Percentiles rank a stretch among this genome's conserved stretches.
These are phyloP conservation scores for Paramisgurnus dabryanus DNA, from an alignment of 2,113 vertebrate species.

Conservation along the genomic window DNA sequence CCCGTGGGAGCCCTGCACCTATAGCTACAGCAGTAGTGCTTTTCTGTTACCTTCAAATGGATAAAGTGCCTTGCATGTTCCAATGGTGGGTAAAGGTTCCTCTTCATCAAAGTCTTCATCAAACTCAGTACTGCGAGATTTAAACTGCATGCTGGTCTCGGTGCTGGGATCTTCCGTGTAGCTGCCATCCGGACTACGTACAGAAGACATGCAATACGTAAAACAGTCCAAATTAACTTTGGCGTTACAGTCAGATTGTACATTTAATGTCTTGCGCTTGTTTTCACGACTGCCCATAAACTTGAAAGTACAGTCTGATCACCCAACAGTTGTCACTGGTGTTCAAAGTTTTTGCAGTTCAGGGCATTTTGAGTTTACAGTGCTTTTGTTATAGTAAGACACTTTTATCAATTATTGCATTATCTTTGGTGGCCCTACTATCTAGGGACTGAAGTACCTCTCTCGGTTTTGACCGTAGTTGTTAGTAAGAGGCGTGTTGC, in stretches of 20 bases:
- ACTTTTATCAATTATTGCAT: background rate
- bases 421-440: slow-evolving; percentile 8
- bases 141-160: slow-evolving; percentile 82
- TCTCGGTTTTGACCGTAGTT: slow-evolving; percentile 84
- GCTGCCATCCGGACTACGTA: slow-evolving; percentile 97
- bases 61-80: slow-evolving; percentile 94
- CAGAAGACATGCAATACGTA: slow-evolving; percentile 69
- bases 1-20: too few relatives aligned
- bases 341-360: too few relatives aligned
- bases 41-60: slow-evolving; percentile 83
- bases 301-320: too few relatives aligned
- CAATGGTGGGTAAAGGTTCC: slow-evolving; percentile 90
- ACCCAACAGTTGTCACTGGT: too few relatives aligned
- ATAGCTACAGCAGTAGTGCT: too few relatives aligned
- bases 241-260: slow-evolving; percentile 8
- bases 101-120: slow-evolving; percentile 96
- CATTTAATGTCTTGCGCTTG: background rate
- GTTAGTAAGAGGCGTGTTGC: slow-evolving; percentile 72
- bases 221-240: slow-evolving; percentile 54
- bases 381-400: too few relatives aligned
- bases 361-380: too few relatives aligned
- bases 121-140: slow-evolving; percentile 86
- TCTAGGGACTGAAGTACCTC: slow-evolving; percentile 78
- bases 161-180: slow-evolving; percentile 93
- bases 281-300: too few relatives aligned